Conservation (phyloP, 1,140 invertebrate genomes). For the Drosophila neocordata region DNA sequence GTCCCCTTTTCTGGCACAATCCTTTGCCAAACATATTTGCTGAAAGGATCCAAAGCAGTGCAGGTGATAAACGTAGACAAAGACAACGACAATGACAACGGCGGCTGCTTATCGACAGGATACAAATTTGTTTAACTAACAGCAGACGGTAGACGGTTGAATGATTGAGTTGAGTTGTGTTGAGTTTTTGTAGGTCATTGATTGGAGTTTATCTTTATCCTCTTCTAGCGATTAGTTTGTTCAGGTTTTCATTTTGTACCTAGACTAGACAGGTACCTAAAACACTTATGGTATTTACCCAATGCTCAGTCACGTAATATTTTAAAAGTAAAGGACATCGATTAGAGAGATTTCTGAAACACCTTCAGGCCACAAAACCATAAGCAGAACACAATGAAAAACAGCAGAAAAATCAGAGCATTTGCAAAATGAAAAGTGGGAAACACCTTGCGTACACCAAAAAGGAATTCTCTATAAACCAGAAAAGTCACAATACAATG, state of each 20-base stretch:
- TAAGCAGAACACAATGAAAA: conserved; percentile 13
- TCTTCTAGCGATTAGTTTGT: conserved; percentile 23
- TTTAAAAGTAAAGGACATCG: conserved; percentile 14
- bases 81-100: not conserved
- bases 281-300: not conserved
- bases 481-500: conserved; percentile 38
- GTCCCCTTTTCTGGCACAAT: conserved; percentile 36
- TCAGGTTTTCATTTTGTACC: conserved; percentile 25
- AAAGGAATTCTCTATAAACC: not conserved
- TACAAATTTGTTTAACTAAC: conserved; percentile 40
- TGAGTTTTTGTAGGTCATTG: conserved; percentile 14
- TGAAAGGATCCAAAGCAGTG: conserved; percentile 40
- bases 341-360: conserved; percentile 60
- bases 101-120: conserved; percentile 49
- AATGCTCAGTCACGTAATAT: conserved; percentile 37
- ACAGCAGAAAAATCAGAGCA: conserved; percentile 65
- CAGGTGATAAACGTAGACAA: conserved; percentile 58
- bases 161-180: conserved; percentile 3
- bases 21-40: conserved; percentile 54
- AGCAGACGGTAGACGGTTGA: conserved; percentile 44
- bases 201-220: conserved; percentile 38
- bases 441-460: conserved; percentile 45
- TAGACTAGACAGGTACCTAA: conserved; percentile 26
- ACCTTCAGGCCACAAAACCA: conserved; percentile 49
- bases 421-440: conserved; percentile 56